phyloP scores from a whole-genome alignment of 2,888 invertebrate species.

The Leptodirus hochenwartii region DNA sequence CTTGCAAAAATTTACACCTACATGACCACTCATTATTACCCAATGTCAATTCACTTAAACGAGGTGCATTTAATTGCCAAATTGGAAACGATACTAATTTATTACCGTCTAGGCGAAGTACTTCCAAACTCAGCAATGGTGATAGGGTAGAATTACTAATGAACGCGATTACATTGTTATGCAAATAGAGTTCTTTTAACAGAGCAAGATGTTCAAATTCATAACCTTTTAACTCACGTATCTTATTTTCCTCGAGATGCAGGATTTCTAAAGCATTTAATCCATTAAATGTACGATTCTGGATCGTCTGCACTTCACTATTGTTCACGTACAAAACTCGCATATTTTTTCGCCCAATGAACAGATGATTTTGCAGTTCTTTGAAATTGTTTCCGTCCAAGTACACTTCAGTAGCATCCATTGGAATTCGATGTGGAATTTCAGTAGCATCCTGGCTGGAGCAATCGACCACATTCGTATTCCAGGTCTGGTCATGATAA shows the following conservation, averaged over 20 bases:
- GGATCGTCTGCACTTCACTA: conserved; percentile 66
- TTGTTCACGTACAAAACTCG: conserved; percentile 69
- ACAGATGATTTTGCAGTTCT: conserved; percentile 69
- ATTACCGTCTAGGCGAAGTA: conserved; percentile 71
- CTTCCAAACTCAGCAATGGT: conserved; percentile 57
- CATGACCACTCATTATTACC: conserved; percentile 82
- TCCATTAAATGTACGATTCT: conserved; percentile 82
- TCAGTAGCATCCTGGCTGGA: conserved; percentile 59
- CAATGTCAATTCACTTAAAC: conserved; percentile 55
- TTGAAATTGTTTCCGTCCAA: conserved; percentile 79
- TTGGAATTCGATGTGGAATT: conserved; percentile 74
- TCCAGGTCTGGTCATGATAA: conserved; percentile 88
- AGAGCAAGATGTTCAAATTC: conserved; percentile 70
- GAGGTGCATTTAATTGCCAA: conserved; percentile 52
- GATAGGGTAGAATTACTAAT: conserved; percentile 68
- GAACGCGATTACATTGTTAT: conserved; percentile 63
- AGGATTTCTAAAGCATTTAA: conserved; percentile 58
- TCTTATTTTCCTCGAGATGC: conserved; percentile 71
- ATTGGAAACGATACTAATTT: conserved; percentile 62
- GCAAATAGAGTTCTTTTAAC: conserved; percentile 66
- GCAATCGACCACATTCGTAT: conserved; percentile 83
- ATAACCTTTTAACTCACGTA: conserved; percentile 60
- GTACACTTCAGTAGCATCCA: conserved; percentile 87
- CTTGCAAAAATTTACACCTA: conserved; percentile 74
- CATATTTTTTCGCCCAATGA: conserved; percentile 82